Conservation (phyloP, 2,888 invertebrate genomes). For the Sinotaia quadrata region DNA sequence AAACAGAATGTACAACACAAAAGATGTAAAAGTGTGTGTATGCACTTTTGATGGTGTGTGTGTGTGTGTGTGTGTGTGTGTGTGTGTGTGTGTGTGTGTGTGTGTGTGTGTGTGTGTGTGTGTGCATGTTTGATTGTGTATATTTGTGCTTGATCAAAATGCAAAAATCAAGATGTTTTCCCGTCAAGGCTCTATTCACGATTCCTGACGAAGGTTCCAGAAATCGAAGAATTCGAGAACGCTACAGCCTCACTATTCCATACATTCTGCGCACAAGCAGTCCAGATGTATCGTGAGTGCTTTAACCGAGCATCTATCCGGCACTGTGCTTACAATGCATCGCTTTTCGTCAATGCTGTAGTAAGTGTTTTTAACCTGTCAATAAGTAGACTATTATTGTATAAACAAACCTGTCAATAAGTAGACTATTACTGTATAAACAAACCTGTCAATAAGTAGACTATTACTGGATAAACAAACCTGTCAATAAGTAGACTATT, state of each 20-base stretch:
- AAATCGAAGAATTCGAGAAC: conserved; percentile 22
- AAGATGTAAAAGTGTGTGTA: too few species aligned
- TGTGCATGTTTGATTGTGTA: neutral
- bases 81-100: conserved; percentile 11
- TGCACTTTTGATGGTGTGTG: conserved; percentile 1
- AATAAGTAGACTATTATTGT: too few species aligned
- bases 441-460: too few species aligned
- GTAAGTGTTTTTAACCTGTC: conserved; percentile 8
- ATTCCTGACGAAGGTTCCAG: conserved; percentile 20
- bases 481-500: too few species aligned
- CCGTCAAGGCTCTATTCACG: conserved; percentile 26
- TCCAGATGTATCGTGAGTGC: conserved; percentile 18
- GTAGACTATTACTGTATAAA: too few species aligned
- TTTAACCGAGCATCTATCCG: conserved; percentile 18
- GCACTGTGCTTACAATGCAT: conserved; percentile 25
- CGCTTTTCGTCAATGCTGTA: conserved; percentile 21
- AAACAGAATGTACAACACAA: too few species aligned
- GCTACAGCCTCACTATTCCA: conserved; percentile 26
- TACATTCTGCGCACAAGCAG: conserved; percentile 23
- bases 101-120: neutral
- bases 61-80: conserved; percentile 11
- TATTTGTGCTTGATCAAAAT: neutral
- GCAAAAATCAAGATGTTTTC: too few species aligned
- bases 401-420: too few species aligned
- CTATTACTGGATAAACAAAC: too few species aligned